Base-by-base conservation (phyloP, 1,140 invertebrate genomes). In the Drosophila ambigua region DNA sequence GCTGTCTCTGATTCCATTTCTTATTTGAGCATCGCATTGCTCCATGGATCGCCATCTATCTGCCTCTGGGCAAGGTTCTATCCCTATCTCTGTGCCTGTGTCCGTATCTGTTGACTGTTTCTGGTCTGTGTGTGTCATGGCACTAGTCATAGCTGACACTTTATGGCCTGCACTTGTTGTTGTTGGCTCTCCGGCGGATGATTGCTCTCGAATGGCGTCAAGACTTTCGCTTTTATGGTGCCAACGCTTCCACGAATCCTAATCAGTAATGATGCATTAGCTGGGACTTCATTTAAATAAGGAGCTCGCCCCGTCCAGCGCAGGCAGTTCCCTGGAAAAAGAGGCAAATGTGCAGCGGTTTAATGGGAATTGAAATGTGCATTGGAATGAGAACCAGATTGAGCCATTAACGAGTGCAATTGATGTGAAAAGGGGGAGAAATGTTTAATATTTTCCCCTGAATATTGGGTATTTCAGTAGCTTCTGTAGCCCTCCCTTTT, bases 211-310 rank as follows among this genome's bases (percentile, higher is more conserved):
- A 88, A 88, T 88, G 83, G 83, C 83, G 83, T 88, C 83, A 88
- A 88, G 83, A 88, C 79, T 83, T 88, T 88, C 83, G 83, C 76
- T 88, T 88, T 88, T 88, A 88, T 88, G 84, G 83, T 58, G 72
- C 72, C 78, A 53, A 53, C 72, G 69, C 60, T 88, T 87, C 82
- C 60, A 88, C 71, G 83, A 87, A 88, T 44, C 83, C 53, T 88
- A 74, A 87, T 88, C 82, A 82, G 51, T 28, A 46, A n/a, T 54
- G 16, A 26, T 60, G 58, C 74, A 74, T 81, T 82, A 69, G 67
- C 67, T 66, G 74, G 65, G 77, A 78, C 65, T 44, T 81, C 41
- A 69, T 69, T 69, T 69, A 69, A 69, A 69, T 69, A 46, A 24
- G 64, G 55, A 72, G 55, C 65, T 55, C 68, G 55, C 9, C 4